Base-by-base conservation (phyloP, 2,113 vertebrate species). In the Aptenodytes forsteri region DNA sequence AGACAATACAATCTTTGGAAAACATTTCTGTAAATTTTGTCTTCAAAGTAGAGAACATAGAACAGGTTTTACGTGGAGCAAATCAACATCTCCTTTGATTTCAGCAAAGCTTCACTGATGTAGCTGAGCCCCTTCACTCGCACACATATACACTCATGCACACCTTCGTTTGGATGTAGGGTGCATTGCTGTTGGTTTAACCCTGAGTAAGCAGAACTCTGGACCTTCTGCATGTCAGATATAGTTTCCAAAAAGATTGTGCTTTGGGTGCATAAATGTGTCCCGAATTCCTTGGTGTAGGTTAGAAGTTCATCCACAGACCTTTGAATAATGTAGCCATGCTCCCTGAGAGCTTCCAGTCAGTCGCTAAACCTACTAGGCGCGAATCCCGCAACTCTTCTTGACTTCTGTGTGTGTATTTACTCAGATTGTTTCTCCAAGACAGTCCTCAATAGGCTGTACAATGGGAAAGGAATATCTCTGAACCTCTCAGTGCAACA, bases 141-240 rank as follows among this genome's bases (percentile, higher is more conserved):
- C 6, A n/a, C 18, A 29, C 5, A 29, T 9, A 8, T 5, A 11
- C 17, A 18, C 8, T 11, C 15, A 5, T 5, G 4, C 6, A 4
- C 10, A 10, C 1, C 3, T 34, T 67, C 9, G 2, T 14, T n/a
- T 54, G 61, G 16, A 42, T 70, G 7, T 17, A 32, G 4, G 4
- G 5, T 36, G 7, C 29, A 19, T 42, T 42, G 58, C 9, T 40
- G 10, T 16, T 46, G 11, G 4, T 67, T 59, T 61, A 80, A 61
- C 16, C 4, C 14, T 76, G 27, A 59, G 2, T 17, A 52, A 80
- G 36, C 14, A 83, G 38, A 83, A 65, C 23, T 80, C 10, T 47
- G 23, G 8, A 55, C 13, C 12, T 62, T 67, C n/a, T 83, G 22
- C 13, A 17, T 5, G 7, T 67, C 64, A 66, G 36, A 3, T n/a